Conservation (phyloP, 2,113 vertebrate species). For the Pao palembangensis region DNA sequence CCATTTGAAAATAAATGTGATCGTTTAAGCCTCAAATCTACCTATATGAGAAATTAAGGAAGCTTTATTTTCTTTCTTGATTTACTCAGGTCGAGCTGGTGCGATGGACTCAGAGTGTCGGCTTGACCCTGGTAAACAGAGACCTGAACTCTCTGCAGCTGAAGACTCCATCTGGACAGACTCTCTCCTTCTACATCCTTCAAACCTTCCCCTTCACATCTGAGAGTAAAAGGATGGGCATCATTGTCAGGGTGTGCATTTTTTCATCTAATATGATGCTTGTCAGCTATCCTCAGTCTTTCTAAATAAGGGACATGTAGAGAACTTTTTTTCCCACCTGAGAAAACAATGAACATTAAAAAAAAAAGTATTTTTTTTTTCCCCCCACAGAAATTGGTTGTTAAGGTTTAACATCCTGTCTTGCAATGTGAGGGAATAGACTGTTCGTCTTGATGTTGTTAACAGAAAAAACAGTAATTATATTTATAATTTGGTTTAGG, state of each 20-base stretch:
- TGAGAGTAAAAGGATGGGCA: slow-evolving; percentile 97
- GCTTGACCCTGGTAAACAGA: slow-evolving; percentile 91
- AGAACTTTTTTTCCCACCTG: no score
- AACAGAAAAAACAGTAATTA: background rate
- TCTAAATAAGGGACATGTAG: no score
- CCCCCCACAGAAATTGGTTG: background rate
- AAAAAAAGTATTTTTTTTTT: background rate
- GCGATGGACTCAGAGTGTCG: slow-evolving; percentile 93
- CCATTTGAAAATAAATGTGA: no score
- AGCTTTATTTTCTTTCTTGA: background rate
- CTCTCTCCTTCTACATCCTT: slow-evolving; percentile 88
- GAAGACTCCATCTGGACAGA: slow-evolving; percentile 88
- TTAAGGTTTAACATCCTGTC: background rate
- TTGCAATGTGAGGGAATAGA: background rate
- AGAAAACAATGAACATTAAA: no score
- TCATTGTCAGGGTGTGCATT: slow-evolving; percentile 86
- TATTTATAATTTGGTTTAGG: slow-evolving; percentile 67
- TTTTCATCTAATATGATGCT: background rate
- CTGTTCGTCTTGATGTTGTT: background rate
- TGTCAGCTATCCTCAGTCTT: no score
- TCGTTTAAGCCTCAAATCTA: background rate
- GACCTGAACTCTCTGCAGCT: slow-evolving; percentile 93
- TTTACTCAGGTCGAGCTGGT: slow-evolving; percentile 85
- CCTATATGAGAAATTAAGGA: background rate
- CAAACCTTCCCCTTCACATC: slow-evolving; percentile 85